Conservation (phyloP, 2,113 vertebrate genomes). For the Microcebus tavaratra region DNA sequence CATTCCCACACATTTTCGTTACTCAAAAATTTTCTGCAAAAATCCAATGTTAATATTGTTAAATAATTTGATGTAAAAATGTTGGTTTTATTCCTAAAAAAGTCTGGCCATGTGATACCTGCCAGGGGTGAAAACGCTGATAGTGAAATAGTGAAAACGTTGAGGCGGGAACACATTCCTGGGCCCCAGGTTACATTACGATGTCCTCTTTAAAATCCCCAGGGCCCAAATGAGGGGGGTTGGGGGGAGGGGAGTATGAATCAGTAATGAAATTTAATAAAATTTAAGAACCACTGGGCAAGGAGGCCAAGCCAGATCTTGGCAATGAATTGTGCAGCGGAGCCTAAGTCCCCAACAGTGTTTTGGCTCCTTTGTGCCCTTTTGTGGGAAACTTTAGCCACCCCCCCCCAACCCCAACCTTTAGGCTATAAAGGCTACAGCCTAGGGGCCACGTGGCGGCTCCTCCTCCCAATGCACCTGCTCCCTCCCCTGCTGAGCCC, state of each 20-base stretch:
- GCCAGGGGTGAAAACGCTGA: background rate
- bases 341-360: background rate
- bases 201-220: background rate
- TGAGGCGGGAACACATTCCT: background rate
- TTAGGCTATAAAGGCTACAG: background rate
- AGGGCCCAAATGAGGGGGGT: background rate
- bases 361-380: background rate
- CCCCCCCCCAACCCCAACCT: background rate
- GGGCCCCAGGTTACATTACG: background rate
- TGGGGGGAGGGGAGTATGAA: background rate
- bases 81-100: background rate
- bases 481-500: background rate
- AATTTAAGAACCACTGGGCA: background rate
- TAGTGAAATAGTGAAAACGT: background rate
- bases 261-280: background rate
- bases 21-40: background rate
- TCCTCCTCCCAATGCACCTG: background rate
- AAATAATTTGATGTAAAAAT: slow-evolving; percentile 22
- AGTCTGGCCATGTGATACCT: background rate
- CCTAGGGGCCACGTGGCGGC: background rate
- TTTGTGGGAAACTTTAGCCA: background rate
- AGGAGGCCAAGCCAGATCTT: background rate
- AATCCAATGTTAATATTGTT: background rate
- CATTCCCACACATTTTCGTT: background rate
- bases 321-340: background rate